Conservation (phyloP, 2,113 vertebrate species). For the Pampusana beccarii region DNA sequence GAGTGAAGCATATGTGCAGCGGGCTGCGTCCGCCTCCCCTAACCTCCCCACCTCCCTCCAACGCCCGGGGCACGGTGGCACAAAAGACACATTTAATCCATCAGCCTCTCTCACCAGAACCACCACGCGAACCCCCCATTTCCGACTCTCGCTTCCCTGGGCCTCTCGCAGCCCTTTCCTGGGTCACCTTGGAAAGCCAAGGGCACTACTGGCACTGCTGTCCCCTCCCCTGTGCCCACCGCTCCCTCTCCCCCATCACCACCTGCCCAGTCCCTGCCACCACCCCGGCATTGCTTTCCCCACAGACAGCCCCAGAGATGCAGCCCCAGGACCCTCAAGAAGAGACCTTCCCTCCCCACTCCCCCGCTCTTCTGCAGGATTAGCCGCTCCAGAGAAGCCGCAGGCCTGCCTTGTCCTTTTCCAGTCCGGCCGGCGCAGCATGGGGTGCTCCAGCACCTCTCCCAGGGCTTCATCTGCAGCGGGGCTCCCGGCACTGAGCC, state of each 20-base stretch:
- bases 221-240: neutral
- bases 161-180: neutral
- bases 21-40: neutral
- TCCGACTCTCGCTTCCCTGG: neutral
- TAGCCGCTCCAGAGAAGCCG: neutral
- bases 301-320: neutral
- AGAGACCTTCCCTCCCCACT: neutral
- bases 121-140: neutral
- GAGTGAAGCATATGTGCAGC: neutral
- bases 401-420: slow-evolving; percentile 45
- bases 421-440: neutral
- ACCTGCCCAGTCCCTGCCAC: neutral
- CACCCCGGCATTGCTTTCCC: neutral
- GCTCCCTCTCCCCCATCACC: neutral
- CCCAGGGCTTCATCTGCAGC: neutral
- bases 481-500: neutral
- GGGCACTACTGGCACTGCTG: neutral
- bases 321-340: neutral
- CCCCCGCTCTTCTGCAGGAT: neutral
- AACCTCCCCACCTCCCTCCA: neutral
- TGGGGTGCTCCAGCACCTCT: neutral
- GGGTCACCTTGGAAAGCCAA: slow-evolving; percentile 31
- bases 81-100: neutral
- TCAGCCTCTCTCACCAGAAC: neutral
- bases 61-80: rapidly evolving